A percentile compares a stretch with the other conserved stretches of the same genome.
Evolutionary conservation across 2,797 vertebrate genomes (phyloP).

Genomic region (Coranthus polyacanthus): DNA sequence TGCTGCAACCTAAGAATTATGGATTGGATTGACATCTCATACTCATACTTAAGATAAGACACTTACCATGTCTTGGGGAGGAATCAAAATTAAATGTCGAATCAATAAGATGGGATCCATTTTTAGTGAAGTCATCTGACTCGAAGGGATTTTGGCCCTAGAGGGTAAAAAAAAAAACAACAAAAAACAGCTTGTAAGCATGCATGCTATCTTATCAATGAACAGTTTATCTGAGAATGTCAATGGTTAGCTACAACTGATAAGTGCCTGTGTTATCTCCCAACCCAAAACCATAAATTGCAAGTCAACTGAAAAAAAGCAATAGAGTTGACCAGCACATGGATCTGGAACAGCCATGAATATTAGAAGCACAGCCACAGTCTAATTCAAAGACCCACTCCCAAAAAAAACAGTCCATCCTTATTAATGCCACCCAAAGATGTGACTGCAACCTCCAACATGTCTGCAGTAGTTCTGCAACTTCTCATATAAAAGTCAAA

Average conservation of each 20-base stretch:
- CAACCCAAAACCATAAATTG: conserved; percentile 23
- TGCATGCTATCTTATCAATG: conserved; percentile 20
- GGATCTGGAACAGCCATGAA: neutral
- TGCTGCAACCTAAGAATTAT: neutral
- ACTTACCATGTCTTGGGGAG: conserved; percentile 90
- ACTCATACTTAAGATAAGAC: neutral
- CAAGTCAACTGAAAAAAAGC: too few relatives aligned
- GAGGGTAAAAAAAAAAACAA: conserved; percentile 15
- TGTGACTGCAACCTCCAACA: neutral
- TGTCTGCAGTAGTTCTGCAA: neutral
- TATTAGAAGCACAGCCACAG: neutral
- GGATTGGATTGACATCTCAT: neutral
- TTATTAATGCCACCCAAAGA: neutral
- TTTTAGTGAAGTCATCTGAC: conserved; percentile 90
- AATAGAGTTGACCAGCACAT: neutral
- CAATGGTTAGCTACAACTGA: conserved; percentile 9
- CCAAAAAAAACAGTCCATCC: too few relatives aligned
- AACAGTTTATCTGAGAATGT: neutral
- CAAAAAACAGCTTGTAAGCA: conserved; percentile 16
- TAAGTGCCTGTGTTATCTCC: conserved; percentile 1
- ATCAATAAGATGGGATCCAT: conserved; percentile 89
- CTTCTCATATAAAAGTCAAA: neutral
- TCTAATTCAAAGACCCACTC: neutral
- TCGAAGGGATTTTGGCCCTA: conserved; percentile 97
- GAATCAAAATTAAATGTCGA: conserved; percentile 92